These are phyloP conservation scores for Aproaerema taeniolella DNA, from an alignment of 2,888 invertebrate species.

Conservation along the genomic window DNA sequence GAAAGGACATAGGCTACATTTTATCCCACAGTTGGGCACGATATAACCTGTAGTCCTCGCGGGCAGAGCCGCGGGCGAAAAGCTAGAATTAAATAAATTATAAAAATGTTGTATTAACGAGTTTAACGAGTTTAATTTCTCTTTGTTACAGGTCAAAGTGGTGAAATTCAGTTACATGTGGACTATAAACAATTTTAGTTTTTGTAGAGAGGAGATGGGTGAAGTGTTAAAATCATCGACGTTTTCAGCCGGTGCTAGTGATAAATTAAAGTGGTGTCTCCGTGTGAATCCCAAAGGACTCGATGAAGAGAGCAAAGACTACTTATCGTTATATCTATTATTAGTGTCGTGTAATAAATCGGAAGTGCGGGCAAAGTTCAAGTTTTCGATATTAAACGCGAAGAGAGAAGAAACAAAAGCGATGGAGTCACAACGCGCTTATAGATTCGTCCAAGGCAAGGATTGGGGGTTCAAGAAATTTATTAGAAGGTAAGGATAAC, in stretches of 20 bases:
- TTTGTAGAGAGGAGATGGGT: constrained; percentile 99
- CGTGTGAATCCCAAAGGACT: constrained; percentile 99
- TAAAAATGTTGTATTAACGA: too few species aligned
- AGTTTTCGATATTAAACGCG: constrained; percentile 99
- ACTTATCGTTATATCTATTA: constrained; percentile 98
- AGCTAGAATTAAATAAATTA: too few species aligned
- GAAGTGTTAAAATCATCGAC: constrained; percentile 99
- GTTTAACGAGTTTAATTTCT: constrained; percentile 28
- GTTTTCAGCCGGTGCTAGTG: constrained; percentile 99
- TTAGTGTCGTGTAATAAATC: constrained; percentile 99
- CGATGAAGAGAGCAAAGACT: constrained; percentile 99
- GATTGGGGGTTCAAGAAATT: constrained; percentile 99
- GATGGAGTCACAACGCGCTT: constrained; percentile 98
- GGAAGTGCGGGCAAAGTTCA: constrained; percentile 99
- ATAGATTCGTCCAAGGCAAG: constrained; percentile 99
- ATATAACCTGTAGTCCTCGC: too few species aligned
- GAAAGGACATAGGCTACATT: too few species aligned
- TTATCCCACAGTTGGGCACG: too few species aligned
- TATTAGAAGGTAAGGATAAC: constrained; percentile 87
- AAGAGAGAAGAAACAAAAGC: constrained; percentile 99
- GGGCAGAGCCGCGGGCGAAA: too few species aligned
- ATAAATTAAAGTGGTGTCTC: constrained; percentile 99
- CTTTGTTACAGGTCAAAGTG: constrained; percentile 95
- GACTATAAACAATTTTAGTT: constrained; percentile 99
- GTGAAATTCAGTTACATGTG: constrained; percentile 99